These are phyloP conservation scores for Apocheima hispidaria DNA, from an alignment of 2,888 invertebrate species.

Conservation along the genomic window DNA sequence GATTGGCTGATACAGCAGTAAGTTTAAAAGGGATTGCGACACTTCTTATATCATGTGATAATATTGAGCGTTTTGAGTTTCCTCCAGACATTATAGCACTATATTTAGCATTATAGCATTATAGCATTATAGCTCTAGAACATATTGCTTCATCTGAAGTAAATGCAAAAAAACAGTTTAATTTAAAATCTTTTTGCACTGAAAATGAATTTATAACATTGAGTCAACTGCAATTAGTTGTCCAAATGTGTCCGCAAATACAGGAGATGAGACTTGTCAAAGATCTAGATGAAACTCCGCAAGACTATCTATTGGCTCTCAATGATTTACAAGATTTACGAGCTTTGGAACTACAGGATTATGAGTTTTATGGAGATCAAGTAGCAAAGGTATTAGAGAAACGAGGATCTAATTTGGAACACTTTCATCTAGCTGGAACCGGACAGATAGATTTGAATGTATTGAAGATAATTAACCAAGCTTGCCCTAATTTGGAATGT, in stretches of 20 bases:
- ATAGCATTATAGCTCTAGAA: conserved; percentile 1
- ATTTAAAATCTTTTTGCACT: background rate
- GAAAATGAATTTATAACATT: background rate
- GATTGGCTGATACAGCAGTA: background rate
- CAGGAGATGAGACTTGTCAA: background rate
- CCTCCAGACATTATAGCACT: background rate
- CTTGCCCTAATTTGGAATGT: background rate
- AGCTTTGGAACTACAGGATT: background rate
- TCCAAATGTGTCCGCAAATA: background rate
- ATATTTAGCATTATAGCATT: too few relatives aligned
- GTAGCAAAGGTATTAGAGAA: background rate
- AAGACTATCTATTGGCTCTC: background rate
- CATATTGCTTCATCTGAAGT: background rate
- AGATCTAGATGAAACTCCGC: background rate
- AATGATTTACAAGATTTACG: background rate
- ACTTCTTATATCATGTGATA: background rate
- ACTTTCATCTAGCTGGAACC: background rate
- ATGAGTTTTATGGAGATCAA: background rate
- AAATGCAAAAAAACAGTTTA: background rate
- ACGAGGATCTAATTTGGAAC: background rate
- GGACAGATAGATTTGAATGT: background rate
- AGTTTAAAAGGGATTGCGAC: background rate
- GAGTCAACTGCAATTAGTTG: background rate
- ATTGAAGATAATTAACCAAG: background rate
- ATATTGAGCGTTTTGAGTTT: background rate